phyloP scores from a whole-genome alignment of 2,888 invertebrate species.

The Ormyrus rosae region DNA sequence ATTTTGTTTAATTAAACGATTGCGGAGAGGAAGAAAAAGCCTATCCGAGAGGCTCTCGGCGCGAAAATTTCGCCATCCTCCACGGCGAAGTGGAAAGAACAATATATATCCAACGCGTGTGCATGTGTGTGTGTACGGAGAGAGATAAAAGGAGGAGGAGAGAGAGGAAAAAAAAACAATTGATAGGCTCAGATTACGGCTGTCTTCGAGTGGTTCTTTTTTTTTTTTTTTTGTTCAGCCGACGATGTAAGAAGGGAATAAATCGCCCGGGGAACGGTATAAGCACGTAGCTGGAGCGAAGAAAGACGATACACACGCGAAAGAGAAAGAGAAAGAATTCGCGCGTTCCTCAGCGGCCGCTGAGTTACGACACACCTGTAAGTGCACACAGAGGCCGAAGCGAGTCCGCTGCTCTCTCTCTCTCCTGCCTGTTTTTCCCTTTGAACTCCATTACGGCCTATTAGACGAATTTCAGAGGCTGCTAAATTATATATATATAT shows the following conservation, averaged over 20 bases:
- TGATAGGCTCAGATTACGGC: conserved; percentile 36
- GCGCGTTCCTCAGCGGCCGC: conserved; percentile 35
- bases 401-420: not conserved
- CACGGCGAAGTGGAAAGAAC: not conserved
- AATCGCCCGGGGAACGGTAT: conserved; percentile 24
- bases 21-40: not conserved
- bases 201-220: not conserved
- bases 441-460: not conserved
- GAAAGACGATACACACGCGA: conserved; percentile 34
- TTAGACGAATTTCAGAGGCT: not conserved
- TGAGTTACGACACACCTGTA: conserved; percentile 53
- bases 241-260: conserved; percentile 12
- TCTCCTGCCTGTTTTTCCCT: not conserved
- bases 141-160: not conserved
- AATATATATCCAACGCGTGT: conserved; percentile 1
- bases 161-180: not conserved
- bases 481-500: too few species aligned
- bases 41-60: not conserved
- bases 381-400: too few species aligned
- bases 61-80: not conserved
- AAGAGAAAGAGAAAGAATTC: conserved; percentile 32
- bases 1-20: conserved; percentile 31
- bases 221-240: not conserved
- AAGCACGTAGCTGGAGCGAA: conserved; percentile 10
- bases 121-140: too few species aligned